phyloP scores from a whole-genome alignment of 2,888 invertebrate genomes.

The Plutella xylostella region DNA sequence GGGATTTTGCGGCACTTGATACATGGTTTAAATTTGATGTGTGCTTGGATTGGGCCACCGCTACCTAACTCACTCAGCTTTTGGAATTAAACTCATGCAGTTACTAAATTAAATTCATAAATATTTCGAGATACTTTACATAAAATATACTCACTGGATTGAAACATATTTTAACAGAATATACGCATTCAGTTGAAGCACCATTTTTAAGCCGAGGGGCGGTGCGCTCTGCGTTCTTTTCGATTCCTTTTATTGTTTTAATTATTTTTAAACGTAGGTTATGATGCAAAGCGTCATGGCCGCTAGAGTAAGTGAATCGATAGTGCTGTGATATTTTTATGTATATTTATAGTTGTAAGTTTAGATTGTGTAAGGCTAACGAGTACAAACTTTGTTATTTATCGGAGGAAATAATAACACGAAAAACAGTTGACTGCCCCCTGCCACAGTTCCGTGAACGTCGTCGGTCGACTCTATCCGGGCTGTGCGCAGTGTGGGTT shows the following conservation, averaged over 20 bases:
- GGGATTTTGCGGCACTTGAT: constrained; percentile 42
- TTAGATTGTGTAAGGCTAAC: constrained; percentile 47
- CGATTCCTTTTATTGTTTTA: constrained; percentile 45
- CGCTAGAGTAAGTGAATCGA: constrained; percentile 66
- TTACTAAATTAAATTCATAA: too few relatives aligned
- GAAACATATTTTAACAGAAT: too few relatives aligned
- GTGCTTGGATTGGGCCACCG: constrained; percentile 33
- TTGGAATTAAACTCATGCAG: too few relatives aligned
- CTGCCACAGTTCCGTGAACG: constrained; percentile 1
- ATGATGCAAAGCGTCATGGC: constrained; percentile 47
- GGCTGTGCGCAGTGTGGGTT: not conserved
- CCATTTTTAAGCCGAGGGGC: too few relatives aligned
- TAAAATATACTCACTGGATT: too few relatives aligned
- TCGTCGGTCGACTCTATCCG: too few relatives aligned
- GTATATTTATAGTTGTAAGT: constrained; percentile 53
- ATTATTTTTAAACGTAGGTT: constrained; percentile 23
- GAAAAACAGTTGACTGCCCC: not conserved
- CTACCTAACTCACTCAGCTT: not conserved
- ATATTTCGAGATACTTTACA: too few relatives aligned
- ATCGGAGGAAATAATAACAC: constrained; percentile 23
- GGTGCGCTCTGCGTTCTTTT: too few relatives aligned
- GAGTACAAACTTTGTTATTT: constrained; percentile 57
- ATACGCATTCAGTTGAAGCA: too few relatives aligned
- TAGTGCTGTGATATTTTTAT: constrained; percentile 71
- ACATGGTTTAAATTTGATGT: constrained; percentile 32